Evolutionary conservation across 2,888 invertebrate genomes (phyloP).

Genomic region (Conops quadrifasciatus): DNA sequence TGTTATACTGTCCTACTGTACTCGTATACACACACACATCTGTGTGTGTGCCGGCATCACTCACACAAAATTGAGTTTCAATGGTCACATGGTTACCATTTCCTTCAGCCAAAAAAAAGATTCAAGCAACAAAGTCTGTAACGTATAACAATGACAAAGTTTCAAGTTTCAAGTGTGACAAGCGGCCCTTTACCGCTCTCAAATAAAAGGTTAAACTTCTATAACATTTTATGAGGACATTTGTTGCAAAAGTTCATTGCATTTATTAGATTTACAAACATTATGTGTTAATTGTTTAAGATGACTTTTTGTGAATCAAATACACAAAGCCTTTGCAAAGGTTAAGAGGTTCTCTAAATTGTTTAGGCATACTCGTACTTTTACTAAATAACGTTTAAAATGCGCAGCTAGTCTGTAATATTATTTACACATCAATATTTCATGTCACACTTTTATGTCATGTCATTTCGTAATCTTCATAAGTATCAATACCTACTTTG

Average conservation of each 20-base stretch:
- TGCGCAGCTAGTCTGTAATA: neutral
- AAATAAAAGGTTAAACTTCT: constrained; percentile 16
- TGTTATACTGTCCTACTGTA: too few relatives aligned
- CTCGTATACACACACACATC: neutral
- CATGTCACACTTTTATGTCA: neutral
- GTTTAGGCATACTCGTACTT: too few relatives aligned
- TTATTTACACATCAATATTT: neutral
- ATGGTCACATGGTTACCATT: neutral
- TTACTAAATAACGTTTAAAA: neutral
- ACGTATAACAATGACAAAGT: constrained; percentile 24
- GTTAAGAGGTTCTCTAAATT: too few relatives aligned
- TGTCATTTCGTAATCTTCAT: neutral
- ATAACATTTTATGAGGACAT: constrained; percentile 17
- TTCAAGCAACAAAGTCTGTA: too few relatives aligned
- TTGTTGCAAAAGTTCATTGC: constrained; percentile 13
- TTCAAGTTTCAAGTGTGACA: neutral
- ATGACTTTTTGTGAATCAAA: too few relatives aligned
- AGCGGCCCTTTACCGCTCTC: neutral
- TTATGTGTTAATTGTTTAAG: too few relatives aligned
- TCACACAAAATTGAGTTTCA: neutral
- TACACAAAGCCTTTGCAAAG: too few relatives aligned
- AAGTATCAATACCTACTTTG: neutral
- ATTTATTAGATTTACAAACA: constrained; percentile 7
- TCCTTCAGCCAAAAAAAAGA: too few relatives aligned
- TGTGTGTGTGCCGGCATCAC: neutral